Evolutionary conservation across 2,888 invertebrate genomes (phyloP).

Genomic region (Catocala nupta): DNA sequence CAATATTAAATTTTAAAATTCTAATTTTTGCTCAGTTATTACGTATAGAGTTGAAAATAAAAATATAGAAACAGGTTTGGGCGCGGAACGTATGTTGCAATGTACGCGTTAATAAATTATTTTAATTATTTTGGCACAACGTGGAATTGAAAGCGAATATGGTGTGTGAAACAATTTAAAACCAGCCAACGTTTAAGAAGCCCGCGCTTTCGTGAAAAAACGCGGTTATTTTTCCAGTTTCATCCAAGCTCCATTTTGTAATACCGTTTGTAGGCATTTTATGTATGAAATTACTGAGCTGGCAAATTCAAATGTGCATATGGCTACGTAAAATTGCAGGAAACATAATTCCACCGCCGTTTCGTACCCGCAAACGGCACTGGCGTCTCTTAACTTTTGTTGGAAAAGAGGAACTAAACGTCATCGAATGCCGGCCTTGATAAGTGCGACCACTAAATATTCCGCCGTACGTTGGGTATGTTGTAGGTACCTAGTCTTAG

Average conservation of each 20-base stretch:
- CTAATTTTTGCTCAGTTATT: conserved; percentile 80
- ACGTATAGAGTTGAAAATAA: conserved; percentile 72
- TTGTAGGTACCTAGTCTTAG: conserved; percentile 71
- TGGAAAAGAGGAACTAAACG: conserved; percentile 58
- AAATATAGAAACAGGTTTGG: conserved; percentile 51
- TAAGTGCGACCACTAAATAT: conserved; percentile 62
- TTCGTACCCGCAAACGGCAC: conserved; percentile 44
- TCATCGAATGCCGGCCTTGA: conserved; percentile 47
- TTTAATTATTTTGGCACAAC: conserved; percentile 82
- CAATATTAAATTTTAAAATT: conserved; percentile 78
- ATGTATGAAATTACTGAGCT: conserved; percentile 54
- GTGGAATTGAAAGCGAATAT: conserved; percentile 73
- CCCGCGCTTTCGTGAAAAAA: conserved; percentile 36
- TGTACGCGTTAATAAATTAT: conserved; percentile 54
- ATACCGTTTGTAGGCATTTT: conserved; percentile 49
- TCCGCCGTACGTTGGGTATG: conserved; percentile 60
- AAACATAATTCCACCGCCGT: conserved; percentile 55
- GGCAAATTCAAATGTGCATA: conserved; percentile 59
- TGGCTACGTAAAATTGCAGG: conserved; percentile 52
- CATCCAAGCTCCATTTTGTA: conserved; percentile 44
- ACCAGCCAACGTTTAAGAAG: conserved; percentile 45
- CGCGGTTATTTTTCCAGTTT: conserved; percentile 47
- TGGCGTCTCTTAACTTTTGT: conserved; percentile 47
- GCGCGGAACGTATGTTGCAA: conserved; percentile 54
- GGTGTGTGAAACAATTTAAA: conserved; percentile 39